Evolutionary conservation across 2,113 vertebrate species (phyloP).

Genomic region (Regulus satrapa): DNA sequence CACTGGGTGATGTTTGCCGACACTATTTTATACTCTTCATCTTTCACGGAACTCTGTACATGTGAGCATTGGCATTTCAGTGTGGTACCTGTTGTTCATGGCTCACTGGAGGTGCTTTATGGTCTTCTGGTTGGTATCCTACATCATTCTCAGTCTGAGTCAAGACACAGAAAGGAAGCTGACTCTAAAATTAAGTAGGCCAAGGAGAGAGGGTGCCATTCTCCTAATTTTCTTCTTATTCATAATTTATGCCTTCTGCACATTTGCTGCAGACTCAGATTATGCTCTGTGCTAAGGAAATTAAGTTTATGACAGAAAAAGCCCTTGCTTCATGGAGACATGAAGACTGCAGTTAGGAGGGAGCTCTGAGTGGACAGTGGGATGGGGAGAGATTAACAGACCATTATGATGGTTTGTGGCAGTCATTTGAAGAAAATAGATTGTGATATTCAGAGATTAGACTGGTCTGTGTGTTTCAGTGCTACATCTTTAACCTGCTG

Average conservation of each 20-base stretch:
- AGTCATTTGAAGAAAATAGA: background rate
- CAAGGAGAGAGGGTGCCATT: background rate
- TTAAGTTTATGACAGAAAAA: background rate
- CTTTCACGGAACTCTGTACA: background rate
- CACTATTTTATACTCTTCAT: background rate
- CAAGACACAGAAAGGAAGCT: background rate
- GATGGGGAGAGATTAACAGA: accelerated
- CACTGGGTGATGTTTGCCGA: background rate
- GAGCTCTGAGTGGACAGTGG: background rate
- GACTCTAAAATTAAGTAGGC: background rate
- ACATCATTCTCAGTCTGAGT: background rate
- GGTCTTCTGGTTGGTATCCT: background rate
- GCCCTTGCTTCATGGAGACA: background rate
- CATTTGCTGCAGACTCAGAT: background rate
- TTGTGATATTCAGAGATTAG: background rate
- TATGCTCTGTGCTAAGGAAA: background rate
- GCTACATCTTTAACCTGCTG: background rate
- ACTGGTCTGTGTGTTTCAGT: background rate
- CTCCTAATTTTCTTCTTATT: background rate
- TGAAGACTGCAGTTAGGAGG: background rate
- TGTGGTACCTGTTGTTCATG: background rate
- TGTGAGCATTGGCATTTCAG: background rate
- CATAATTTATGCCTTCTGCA: background rate
- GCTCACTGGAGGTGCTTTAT: background rate
- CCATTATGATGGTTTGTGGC: background rate